These are phyloP conservation scores for Otolemur crassicaudatus DNA, from an alignment of 2,797 vertebrate genomes.

Conservation along the genomic window DNA sequence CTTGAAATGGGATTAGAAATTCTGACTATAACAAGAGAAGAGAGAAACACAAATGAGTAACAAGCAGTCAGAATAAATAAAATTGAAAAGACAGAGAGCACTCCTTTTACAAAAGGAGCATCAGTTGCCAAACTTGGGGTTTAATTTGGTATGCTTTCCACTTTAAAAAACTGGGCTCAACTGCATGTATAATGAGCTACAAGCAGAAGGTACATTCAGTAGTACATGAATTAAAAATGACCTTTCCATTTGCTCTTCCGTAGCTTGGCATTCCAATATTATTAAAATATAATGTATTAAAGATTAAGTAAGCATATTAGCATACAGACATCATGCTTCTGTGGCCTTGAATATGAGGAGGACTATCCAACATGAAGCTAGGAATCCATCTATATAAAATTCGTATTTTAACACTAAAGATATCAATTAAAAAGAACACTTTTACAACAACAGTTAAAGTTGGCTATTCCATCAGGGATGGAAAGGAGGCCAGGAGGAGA, in stretches of 20 bases:
- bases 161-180: constrained; percentile 74
- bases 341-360: not conserved
- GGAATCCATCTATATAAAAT: constrained; percentile 60
- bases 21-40: constrained; percentile 56
- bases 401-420: constrained; percentile 52
- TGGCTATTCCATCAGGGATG: not conserved
- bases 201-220: constrained; percentile 79
- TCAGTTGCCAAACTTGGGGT: constrained; percentile 69
- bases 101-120: constrained; percentile 74
- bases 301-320: constrained; percentile 83
- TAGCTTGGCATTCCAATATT: constrained; percentile 79
- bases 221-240: constrained; percentile 84
- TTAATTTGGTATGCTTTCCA: constrained; percentile 79
- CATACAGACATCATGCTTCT: constrained; percentile 73
- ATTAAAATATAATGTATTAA: constrained; percentile 83
- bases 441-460: constrained; percentile 37
- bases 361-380: constrained; percentile 19
- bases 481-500: constrained; percentile 6
- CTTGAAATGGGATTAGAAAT: constrained; percentile 74
- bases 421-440: constrained; percentile 61
- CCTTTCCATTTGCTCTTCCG: constrained; percentile 77
- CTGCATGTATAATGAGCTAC: constrained; percentile 79
- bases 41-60: constrained; percentile 69
- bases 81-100: constrained; percentile 80
- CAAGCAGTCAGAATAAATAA: constrained; percentile 78